Conservation (phyloP, 35 echinoderm and acorn worm species). For the Amphiura filiformis region DNA sequence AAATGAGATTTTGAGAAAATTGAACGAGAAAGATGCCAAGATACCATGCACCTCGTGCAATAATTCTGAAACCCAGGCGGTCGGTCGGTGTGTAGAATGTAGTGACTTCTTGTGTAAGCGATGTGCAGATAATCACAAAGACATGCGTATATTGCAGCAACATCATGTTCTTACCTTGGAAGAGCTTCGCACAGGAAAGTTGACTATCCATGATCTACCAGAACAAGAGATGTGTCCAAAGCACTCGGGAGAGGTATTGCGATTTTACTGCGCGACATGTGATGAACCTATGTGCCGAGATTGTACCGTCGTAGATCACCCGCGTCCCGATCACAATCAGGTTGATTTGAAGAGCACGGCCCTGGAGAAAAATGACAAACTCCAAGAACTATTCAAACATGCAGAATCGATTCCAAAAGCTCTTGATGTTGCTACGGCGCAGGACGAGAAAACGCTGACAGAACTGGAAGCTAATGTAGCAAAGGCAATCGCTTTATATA, state of each 20-base stretch:
- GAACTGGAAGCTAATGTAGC: not conserved
- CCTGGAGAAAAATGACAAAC: not conserved
- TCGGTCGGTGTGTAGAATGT: not conserved
- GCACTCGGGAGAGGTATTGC: slow-evolving; percentile 5
- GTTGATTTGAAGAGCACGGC: not conserved
- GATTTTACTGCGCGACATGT: slow-evolving; percentile 35
- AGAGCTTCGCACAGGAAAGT: slow-evolving; percentile 14
- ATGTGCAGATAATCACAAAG: not conserved
- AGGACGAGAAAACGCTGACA: not conserved
- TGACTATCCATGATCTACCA: not conserved
- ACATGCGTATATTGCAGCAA: not conserved
- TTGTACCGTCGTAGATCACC: slow-evolving; percentile 27
- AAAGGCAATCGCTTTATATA: not conserved
- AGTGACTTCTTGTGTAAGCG: not conserved
- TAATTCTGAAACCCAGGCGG: not conserved
- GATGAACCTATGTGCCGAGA: slow-evolving; percentile 5
- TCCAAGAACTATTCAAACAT: not conserved
- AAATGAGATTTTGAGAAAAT: not conserved
- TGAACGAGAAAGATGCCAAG: not conserved
- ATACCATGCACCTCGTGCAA: not conserved
- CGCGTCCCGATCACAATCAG: not conserved
- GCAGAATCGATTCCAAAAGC: not conserved
- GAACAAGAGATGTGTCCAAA: not conserved
- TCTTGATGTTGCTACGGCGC: not conserved
- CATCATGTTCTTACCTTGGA: slow-evolving; percentile 1